These are phyloP conservation scores for Netelia virgata DNA, from an alignment of 2,888 invertebrate species.

Conservation along the genomic window DNA sequence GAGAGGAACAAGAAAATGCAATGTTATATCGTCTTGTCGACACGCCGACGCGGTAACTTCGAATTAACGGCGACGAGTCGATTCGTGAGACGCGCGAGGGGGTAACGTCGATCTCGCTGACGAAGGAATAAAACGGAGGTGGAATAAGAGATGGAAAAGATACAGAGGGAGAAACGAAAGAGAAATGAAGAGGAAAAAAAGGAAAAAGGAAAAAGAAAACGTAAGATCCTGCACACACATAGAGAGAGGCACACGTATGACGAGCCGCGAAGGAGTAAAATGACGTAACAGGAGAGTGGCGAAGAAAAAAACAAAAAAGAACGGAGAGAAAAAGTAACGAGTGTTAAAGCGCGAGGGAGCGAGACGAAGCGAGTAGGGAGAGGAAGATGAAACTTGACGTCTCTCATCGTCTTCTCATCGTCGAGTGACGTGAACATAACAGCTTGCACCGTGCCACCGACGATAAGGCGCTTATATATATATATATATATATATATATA, in stretches of 20 bases:
- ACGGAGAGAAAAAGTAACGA: constrained; percentile 10
- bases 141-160: constrained; percentile 44
- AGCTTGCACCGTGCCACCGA: constrained; percentile 75
- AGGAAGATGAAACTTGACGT: constrained; percentile 67
- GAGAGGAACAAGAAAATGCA: constrained; percentile 11
- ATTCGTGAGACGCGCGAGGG: constrained; percentile 57
- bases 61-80: constrained; percentile 77
- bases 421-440: constrained; percentile 78
- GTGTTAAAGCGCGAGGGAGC: constrained; percentile 24
- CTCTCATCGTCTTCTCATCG: constrained; percentile 71
- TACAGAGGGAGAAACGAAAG: constrained; percentile 34
- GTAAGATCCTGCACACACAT: neutral
- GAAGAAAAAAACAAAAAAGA: constrained; percentile 22
- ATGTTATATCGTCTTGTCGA: constrained; percentile 68
- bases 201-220: neutral
- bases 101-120: constrained; percentile 54
- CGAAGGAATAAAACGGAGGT: constrained; percentile 45
- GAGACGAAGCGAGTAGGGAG: constrained; percentile 18
- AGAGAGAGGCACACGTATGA: neutral
- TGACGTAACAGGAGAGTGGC: constrained; percentile 52
- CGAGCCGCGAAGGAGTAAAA: constrained; percentile 37
- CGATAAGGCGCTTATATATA: constrained; percentile 72
- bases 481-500: neutral
- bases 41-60: constrained; percentile 75
- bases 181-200: constrained; percentile 38